Percentiles rank a stretch among this genome's conserved stretches.
Evolutionary conservation across 2,888 invertebrate species (phyloP).

Genomic region (Ceriagrion tenellum): DNA sequence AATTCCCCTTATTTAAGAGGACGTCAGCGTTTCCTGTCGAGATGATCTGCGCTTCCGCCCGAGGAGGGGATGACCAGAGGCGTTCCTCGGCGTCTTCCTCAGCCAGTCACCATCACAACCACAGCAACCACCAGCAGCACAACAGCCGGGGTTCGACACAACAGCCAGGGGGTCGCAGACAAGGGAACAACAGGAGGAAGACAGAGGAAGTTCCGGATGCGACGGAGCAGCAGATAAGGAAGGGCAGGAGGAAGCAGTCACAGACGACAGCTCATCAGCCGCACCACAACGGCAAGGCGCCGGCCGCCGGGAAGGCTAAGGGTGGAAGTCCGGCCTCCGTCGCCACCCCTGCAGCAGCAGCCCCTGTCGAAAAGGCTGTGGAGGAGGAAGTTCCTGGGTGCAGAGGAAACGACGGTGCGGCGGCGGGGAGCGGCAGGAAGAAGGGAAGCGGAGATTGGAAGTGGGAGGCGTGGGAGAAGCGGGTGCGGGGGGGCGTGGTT

Average conservation of each 20-base stretch:
- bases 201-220: background rate
- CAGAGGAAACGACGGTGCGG: background rate
- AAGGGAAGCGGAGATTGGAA: background rate
- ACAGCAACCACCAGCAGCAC: background rate
- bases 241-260: background rate
- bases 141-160: background rate
- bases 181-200: background rate
- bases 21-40: background rate
- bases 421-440: background rate
- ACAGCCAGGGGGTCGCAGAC: background rate
- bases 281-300: background rate
- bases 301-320: background rate
- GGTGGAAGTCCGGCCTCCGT: background rate
- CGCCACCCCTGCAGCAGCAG: too few relatives aligned
- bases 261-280: background rate
- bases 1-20: background rate
- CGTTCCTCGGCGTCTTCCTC: background rate
- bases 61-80: conserved; percentile 2
- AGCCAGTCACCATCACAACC: background rate
- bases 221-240: conserved; percentile 21
- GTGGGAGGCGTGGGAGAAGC: conserved; percentile 60
- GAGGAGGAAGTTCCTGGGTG: background rate
- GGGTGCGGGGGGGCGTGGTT: conserved; percentile 45
- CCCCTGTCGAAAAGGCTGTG: background rate
- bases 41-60: conserved; percentile 54